Base-by-base conservation (phyloP, 2,113 vertebrate genomes). In the Tychaedon coryphoeus region DNA sequence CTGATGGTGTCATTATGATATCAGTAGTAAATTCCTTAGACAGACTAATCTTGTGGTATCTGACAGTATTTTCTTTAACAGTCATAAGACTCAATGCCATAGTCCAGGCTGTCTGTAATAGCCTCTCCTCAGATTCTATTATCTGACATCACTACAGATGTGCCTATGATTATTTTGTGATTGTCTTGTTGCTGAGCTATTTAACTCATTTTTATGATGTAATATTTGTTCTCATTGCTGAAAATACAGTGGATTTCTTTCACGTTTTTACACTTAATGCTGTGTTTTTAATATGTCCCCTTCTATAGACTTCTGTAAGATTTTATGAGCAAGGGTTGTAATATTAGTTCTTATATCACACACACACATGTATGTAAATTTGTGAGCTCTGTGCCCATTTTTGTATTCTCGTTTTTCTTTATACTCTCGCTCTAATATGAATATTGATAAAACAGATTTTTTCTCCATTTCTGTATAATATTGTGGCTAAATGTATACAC, bases 11-110 rank as follows among this genome's bases (percentile, higher is more conserved):
- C 64, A 24, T 73, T 74, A 54, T 18, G 12, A 5, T 82, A 76
- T 66, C 38, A 62, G 38, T 48, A 76, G 71, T 70, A 93, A 93
- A 93, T 83, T 53, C 25, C 40, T 73, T 62, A 69, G 36, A 54
- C 36, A 54, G 47, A 40, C 47, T 76, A 70, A 70, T 93, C 42
- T 43, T 67, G 31, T 34, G 26, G 24, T 73, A 83, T 92, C 87
- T 88, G 64, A 64, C 45, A 90, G 86, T 60, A 73, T 73, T 95
- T 90, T 79, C 82, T 91, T 85, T 88, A 88, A 69, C 54, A 82
- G n/a, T 88, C 29, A 20, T 40, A 36, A 75, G 45, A 71, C 67
- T 79, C 51, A 80, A 18, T 79, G 67, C 31, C 53, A 36, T 82
- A 73, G 33, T 95, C 81, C 51, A 90, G 48, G 67, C 76, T 86